Percentiles rank a stretch among this genome's conserved stretches.
Evolutionary conservation across 2,888 invertebrate genomes (phyloP).

Genomic region (Digitonthophagus gazella): DNA sequence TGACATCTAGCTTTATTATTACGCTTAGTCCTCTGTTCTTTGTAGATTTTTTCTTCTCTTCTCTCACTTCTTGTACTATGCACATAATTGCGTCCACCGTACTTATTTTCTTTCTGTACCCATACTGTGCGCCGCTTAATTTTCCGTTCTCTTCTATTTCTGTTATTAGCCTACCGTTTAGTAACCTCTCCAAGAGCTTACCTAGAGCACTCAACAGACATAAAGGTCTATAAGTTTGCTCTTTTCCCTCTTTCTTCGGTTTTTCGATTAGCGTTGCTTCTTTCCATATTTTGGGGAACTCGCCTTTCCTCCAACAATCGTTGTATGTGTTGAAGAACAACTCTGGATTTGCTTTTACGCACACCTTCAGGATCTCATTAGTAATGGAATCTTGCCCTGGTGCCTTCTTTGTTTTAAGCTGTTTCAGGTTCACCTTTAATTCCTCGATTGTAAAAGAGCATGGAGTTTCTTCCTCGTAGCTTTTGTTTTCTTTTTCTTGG

Average conservation of each 20-base stretch:
- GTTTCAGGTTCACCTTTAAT: neutral
- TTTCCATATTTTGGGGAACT: neutral
- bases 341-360: neutral
- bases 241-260: neutral
- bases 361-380: neutral
- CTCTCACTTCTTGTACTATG: too few species aligned
- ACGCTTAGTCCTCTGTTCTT: too few species aligned
- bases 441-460: neutral
- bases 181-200: slow-evolving; percentile 1
- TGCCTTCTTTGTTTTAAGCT: slow-evolving; percentile 9
- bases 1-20: too few species aligned
- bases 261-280: neutral
- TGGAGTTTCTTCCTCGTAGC: neutral
- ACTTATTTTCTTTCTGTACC: too few species aligned
- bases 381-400: neutral
- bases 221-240: neutral
- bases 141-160: too few species aligned
- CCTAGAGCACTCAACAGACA: neutral
- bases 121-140: too few species aligned
- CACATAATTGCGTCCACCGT: too few species aligned
- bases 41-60: too few species aligned
- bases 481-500: neutral
- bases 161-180: too few species aligned
- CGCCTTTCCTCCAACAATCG: neutral
- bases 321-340: neutral